Base-by-base conservation (phyloP, 2,888 invertebrate species). In the Oeneis ivallda region DNA sequence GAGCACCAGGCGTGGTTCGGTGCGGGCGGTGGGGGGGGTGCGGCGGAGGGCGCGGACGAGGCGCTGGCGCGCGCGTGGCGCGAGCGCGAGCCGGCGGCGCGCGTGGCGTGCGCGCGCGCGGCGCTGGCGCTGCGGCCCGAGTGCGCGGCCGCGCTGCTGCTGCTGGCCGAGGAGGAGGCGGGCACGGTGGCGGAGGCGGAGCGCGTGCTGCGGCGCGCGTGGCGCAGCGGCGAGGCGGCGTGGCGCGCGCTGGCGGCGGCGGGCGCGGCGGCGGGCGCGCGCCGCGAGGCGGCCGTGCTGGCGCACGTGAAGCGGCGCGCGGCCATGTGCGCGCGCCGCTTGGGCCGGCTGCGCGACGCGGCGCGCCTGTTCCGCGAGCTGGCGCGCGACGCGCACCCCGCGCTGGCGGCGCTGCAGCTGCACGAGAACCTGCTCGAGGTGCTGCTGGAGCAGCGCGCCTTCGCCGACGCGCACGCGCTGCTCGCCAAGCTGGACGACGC, bases 301-400 rank as follows among this genome's bases (percentile, higher is more conserved):
- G 98, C 98, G 80, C 99, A 99, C 85, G 96, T 98, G 64, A 96
- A 97, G 87, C 93, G 99, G 64, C 93, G 99, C 70, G 88, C 98
- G 68, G 99, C 98, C n/a, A 98, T 99, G 98, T 99, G 98, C 91
- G 97, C 98, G 41, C 93, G 99, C 65, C 98, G 98, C 79, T 92
- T 99, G 65, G 98, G 98, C 11, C 96, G 98, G 77, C 92, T 98
- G 71, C 97, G 98, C 86, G 99, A 99, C 89, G 98, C 98, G 0
- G 96, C 98, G 34, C 98, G 99, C 86, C 96, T 98, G 94, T 98
- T 99, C 93, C 94, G 98, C 79, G 99, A 99, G 92, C 92, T 99
- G 70, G 97, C 98, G 62, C 98, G 99, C 89, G 99, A 99, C 92
- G 96, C 97, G 73, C 98, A 98, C 76, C 98, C 98, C 11, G 96